Base-by-base conservation (phyloP, 2,888 invertebrate species). In the Troglohyphantes excavatus region DNA sequence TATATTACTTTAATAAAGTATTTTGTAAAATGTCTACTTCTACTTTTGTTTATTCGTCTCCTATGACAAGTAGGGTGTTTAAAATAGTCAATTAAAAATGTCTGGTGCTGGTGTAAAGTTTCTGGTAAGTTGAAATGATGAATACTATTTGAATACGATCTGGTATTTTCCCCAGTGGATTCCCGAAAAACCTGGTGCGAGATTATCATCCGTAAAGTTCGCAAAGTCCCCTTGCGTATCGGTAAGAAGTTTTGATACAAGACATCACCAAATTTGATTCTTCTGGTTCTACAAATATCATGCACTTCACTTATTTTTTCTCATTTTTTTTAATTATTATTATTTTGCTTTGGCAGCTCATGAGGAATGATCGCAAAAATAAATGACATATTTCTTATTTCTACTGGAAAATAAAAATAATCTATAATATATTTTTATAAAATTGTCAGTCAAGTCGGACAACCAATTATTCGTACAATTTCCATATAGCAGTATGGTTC, bases 181-280 rank as follows among this genome's bases (percentile, higher is more conserved):
- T 73, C 79, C 11, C 72, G 90, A 59, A 90, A 90, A 90, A 90
- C 82, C 53, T 90, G 90, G 90, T 90, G 90, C 65, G 84, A 90
- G 39, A 90, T 85, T 21, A 90, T 90, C 85, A 79, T 90, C 84
- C 85, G 85, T 27, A 90, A 90, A 79, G 90, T 90, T 59, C 85
- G 84, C 78, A 90, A 90, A 46, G 85, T 79, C n/a, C 79, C 85
- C 21, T 53, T 79, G n/a, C 72, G 68, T 43, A 79, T 85, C 61
- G 90, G 90, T 90, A 90, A 90, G 90, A 72, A 23, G 21, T 63
- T 81, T 82, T 82, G 33, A 33, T 29, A 65, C 23, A 73, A 68
- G 61, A 21, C 63, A 86, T 65, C 79, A 87, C 65, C 39, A 79
- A 68, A 65, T 75, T 82, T 81, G 79, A 61, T 75, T 81, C 59